These are phyloP conservation scores for Drosophila setosimentum DNA, from an alignment of 2,888 invertebrate species.

Conservation along the genomic window DNA sequence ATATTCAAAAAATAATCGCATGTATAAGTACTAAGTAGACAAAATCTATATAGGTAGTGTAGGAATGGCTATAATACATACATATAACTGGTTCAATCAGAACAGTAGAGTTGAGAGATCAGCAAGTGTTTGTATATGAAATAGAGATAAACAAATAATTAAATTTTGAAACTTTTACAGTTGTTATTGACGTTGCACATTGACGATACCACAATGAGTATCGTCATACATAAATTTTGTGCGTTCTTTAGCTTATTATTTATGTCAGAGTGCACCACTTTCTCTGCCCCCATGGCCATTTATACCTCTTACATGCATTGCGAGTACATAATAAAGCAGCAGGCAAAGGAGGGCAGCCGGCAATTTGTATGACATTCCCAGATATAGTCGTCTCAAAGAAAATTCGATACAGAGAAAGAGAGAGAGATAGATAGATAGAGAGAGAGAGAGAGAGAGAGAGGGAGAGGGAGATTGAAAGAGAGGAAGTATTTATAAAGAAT, in stretches of 20 bases:
- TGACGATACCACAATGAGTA: conserved; percentile 4
- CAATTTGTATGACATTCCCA: conserved; percentile 66
- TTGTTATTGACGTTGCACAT: neutral
- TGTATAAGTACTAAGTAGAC: neutral
- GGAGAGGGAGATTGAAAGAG: neutral
- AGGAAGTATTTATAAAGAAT: conserved; percentile 59
- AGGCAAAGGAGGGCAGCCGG: conserved; percentile 5
- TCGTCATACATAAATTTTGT: conserved; percentile 5
- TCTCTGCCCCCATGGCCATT: conserved; percentile 6
- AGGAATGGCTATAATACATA: neutral
- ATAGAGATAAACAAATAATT: no score
- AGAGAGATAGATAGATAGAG: neutral
- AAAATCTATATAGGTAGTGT: neutral
- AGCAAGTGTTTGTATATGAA: no score
- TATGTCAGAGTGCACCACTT: conserved; percentile 37
- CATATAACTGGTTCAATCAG: neutral
- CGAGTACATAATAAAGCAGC: conserved; percentile 11
- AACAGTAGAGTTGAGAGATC: neutral
- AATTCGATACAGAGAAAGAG: neutral
- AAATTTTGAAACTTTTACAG: no score
- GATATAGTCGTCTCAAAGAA: conserved; percentile 38
- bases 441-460: neutral
- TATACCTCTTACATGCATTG: conserved; percentile 10
- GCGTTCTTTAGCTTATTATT: conserved; percentile 36
- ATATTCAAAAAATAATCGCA: neutral